These are phyloP conservation scores for Ibidorhyncha struthersii DNA, from an alignment of 2,113 vertebrate genomes.

Conservation along the genomic window DNA sequence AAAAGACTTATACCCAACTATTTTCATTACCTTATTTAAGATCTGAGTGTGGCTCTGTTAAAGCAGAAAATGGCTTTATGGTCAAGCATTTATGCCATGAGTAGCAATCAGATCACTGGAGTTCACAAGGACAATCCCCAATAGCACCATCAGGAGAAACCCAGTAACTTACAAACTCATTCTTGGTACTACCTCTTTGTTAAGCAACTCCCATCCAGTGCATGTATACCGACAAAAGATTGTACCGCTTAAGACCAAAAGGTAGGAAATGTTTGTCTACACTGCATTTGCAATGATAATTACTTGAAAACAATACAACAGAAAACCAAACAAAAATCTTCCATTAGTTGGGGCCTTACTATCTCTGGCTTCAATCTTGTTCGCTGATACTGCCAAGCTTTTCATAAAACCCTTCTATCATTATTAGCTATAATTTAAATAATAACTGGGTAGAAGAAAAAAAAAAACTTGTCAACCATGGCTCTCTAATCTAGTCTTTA, in stretches of 20 bases:
- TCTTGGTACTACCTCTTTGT: neutral
- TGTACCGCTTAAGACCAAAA: neutral
- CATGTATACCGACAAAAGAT: neutral
- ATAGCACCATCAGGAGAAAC: rapidly evolving
- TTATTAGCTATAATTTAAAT: conserved; percentile 10
- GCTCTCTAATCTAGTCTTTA: conserved; percentile 12
- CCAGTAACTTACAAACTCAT: neutral
- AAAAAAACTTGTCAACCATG: neutral
- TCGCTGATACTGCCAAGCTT: neutral
- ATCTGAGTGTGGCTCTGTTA: neutral
- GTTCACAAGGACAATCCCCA: neutral
- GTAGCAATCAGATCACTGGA: rapidly evolving
- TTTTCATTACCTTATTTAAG: neutral
- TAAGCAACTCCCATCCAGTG: neutral
- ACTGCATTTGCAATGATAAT: neutral
- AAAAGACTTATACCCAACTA: neutral
- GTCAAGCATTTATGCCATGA: neutral
- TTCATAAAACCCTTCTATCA: neutral
- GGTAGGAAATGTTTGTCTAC: neutral
- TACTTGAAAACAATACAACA: neutral
- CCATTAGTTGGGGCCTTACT: neutral
- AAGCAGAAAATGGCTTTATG: neutral
- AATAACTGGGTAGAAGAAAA: neutral
- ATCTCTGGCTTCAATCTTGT: neutral
- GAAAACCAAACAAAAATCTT: neutral